These are phyloP conservation scores for Musca vetustissima DNA, from an alignment of 1,140 invertebrate genomes.

Conservation along the genomic window DNA sequence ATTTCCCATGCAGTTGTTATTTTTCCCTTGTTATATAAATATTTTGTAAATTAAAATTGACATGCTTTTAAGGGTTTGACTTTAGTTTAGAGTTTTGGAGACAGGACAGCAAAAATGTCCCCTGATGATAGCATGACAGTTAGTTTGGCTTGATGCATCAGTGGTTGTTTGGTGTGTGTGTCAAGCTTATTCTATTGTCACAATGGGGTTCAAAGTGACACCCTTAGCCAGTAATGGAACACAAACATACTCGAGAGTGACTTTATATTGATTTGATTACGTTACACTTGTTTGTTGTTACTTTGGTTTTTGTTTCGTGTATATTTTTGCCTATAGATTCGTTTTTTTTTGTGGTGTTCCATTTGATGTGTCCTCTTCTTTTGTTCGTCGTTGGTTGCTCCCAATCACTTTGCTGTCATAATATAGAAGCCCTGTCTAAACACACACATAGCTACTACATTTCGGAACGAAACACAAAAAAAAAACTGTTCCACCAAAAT, in stretches of 20 bases:
- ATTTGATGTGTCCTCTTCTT: not conserved
- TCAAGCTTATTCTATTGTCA: too few relatives aligned
- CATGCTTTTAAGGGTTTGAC: slow-evolving; percentile 18
- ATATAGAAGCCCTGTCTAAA: not conserved
- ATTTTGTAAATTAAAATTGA: slow-evolving; percentile 20
- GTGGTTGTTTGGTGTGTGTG: too few relatives aligned
- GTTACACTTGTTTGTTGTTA: slow-evolving; percentile 16
- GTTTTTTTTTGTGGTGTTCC: too few relatives aligned
- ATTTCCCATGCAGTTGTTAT: too few relatives aligned
- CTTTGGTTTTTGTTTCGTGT: slow-evolving; percentile 1
- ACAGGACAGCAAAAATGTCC: not conserved
- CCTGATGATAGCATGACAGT: not conserved
- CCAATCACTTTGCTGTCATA: not conserved
- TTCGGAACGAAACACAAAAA: not conserved
- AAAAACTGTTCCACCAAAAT: slow-evolving; percentile 21
- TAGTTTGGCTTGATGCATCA: not conserved
- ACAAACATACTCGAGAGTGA: not conserved
- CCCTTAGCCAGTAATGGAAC: too few relatives aligned
- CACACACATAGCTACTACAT: too few relatives aligned
- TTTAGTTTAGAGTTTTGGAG: not conserved
- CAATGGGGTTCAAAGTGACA: too few relatives aligned
- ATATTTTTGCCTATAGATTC: not conserved
- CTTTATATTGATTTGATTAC: slow-evolving; percentile 21
- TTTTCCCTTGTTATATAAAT: not conserved
- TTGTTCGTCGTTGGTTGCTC: not conserved